A percentile compares a stretch with the other conserved stretches of the same genome.
Conservation (phyloP, 2,113 vertebrate species). For the Caracal caracal region DNA sequence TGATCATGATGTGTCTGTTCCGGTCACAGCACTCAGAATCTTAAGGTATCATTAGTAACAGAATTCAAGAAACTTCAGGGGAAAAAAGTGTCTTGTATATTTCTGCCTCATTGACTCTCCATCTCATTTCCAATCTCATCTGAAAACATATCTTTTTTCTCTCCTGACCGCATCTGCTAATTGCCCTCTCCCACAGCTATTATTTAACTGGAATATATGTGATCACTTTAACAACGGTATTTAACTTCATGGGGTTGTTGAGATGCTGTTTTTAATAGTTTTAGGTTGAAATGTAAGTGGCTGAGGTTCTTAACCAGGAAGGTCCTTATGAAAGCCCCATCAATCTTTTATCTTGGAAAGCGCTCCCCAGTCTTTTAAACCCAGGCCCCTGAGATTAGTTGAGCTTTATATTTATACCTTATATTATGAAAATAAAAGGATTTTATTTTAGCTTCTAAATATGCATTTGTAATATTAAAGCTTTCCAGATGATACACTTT, state of each 20-base stretch:
- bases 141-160: conserved; percentile 77
- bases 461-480: background rate
- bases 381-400: background rate
- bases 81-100: conserved; percentile 57
- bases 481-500: background rate
- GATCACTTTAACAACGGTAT: conserved; percentile 73
- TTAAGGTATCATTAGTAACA: conserved; percentile 66
- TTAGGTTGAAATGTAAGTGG: conserved; percentile 42
- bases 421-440: background rate
- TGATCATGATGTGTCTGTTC: conserved; percentile 13
- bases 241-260: conserved; percentile 72
- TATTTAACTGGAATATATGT: conserved; percentile 76
- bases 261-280: conserved; percentile 54
- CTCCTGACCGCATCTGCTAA: conserved; percentile 74
- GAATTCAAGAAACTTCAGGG: conserved; percentile 65
- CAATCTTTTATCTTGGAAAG: background rate
- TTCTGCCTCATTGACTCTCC: conserved; percentile 78
- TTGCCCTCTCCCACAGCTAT: conserved; percentile 67
- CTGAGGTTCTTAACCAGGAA: background rate
- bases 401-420: background rate
- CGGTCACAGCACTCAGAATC: conserved; percentile 5
- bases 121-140: conserved; percentile 78
- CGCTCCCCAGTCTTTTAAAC: background rate
- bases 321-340: background rate
- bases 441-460: background rate